phyloP scores from a whole-genome alignment of 2,113 vertebrate species.

The Mugil cephalus region DNA sequence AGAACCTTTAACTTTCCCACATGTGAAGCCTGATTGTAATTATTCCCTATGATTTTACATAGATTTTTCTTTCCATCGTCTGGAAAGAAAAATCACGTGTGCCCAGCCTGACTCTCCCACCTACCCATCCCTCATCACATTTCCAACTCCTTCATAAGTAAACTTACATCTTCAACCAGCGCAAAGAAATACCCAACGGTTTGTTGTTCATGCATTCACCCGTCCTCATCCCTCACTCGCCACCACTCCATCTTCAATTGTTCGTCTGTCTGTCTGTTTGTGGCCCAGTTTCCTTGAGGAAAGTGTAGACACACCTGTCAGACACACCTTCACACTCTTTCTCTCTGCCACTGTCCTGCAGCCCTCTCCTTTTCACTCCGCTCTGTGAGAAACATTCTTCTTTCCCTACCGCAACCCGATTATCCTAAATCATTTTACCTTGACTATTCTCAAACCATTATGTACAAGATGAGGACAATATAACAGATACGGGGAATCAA shows the following conservation, averaged over 20 bases:
- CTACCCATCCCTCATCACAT: neutral
- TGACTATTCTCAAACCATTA: too few relatives aligned
- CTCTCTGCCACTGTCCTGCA: neutral
- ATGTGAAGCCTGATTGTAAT: neutral
- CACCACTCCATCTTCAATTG: slow-evolving; percentile 50
- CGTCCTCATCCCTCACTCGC: slow-evolving; percentile 26
- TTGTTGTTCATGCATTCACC: slow-evolving; percentile 46
- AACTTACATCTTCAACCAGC: neutral
- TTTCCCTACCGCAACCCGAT: too few relatives aligned
- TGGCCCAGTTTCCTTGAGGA: slow-evolving; percentile 35
- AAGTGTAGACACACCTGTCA: slow-evolving; percentile 50
- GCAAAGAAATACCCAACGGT: neutral
- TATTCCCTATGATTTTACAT: neutral
- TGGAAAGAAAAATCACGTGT: too few relatives aligned
- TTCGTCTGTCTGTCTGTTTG: slow-evolving; percentile 58
- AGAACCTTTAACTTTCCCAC: neutral
- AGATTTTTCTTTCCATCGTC: too few relatives aligned
- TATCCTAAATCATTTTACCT: too few relatives aligned
- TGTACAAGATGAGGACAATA: too few relatives aligned
- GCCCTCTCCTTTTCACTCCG: neutral
- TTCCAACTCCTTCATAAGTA: neutral
- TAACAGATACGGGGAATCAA: too few relatives aligned
- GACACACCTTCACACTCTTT: slow-evolving; percentile 38
- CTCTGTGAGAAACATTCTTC: too few relatives aligned
- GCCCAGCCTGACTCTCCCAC: neutral